phyloP scores from a whole-genome alignment of 2,797 vertebrate genomes.

The Tauraco hartlaubi region DNA sequence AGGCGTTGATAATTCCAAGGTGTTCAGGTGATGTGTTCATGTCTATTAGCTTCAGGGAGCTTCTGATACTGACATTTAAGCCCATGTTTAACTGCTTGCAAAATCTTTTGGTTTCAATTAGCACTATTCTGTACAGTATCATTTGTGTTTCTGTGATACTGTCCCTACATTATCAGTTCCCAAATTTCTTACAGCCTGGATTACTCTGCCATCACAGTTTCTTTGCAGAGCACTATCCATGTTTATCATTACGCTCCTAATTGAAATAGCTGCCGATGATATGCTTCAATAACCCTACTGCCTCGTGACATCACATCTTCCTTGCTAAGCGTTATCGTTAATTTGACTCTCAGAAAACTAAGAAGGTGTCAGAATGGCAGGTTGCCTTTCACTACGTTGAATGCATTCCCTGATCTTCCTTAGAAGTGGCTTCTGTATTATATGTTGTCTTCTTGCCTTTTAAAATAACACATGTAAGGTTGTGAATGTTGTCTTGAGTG shows the following conservation, averaged over 20 bases:
- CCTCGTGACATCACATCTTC: background rate
- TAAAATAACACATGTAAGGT: background rate
- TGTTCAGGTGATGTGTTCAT: background rate
- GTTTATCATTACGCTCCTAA: background rate
- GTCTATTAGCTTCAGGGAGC: background rate
- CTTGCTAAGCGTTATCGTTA: background rate
- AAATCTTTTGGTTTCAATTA: background rate
- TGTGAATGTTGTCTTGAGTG: background rate
- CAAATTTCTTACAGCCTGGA: background rate
- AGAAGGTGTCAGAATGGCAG: background rate
- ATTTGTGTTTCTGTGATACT: fast-evolving
- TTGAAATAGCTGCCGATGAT: background rate
- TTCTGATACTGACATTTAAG: background rate
- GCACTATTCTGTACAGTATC: background rate
- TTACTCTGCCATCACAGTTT: background rate
- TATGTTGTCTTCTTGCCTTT: background rate
- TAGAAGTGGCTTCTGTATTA: background rate
- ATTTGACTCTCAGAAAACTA: background rate
- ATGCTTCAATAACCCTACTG: background rate
- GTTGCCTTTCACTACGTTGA: background rate
- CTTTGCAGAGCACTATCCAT: background rate
- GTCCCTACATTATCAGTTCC: background rate
- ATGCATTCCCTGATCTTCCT: background rate
- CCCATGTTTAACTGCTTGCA: background rate
- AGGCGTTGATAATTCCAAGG: background rate